Evolutionary conservation across 2,888 invertebrate species (phyloP), one percentile per base, ranked within the genome.

Genomic region (Latrodectus hesperus): DNA sequence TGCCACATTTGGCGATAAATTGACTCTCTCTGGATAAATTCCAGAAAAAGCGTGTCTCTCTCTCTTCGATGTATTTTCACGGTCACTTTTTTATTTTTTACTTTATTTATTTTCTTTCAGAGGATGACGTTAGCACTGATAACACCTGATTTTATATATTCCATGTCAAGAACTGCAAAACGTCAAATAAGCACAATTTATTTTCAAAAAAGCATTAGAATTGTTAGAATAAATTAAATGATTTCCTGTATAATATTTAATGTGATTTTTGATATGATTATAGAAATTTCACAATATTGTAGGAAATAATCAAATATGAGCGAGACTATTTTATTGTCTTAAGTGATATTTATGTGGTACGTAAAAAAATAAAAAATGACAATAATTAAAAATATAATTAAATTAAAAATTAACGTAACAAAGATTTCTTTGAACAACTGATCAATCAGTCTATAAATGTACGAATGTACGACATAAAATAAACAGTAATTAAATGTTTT

Each of bases 1-100:
- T 74, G 55, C 79, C 55, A 74, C 17, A n/a, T 55, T 83, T 84
- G 84, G 84, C 84, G 64, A 38, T 2, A n/a, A 3, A 78, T 78
- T 79, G 74, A 73, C 60, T 0, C 4, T 0, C 4, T 17, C n/a
- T 17, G 11, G 8, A 17, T 68, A 11, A 17, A 17, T 11, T 22
- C 2, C 0, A 17, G 6, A 9, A 17, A n/a, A n/a, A n/a, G 22
- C 11, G n/a, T 9, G 6, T 11, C 5, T 17, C 16, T 68, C 16
- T 68, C 12, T 0, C 10, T 68, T 17, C 3, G 11, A 5, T 5
- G n/a, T 17, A 12, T 68, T 17, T 17, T 68, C n/a, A 17, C 17
- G 26, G 26, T 14, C n/a, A 67, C 17, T 67, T 11, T 11, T 22
- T 22, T 17, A 10, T 16, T 17, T 9, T 67, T n/a, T 17, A 67